A percentile compares a stretch with the other conserved stretches of the same genome.
phyloP scores from a whole-genome alignment of 2,797 vertebrate genomes.

The Sparidentex hasta region DNA sequence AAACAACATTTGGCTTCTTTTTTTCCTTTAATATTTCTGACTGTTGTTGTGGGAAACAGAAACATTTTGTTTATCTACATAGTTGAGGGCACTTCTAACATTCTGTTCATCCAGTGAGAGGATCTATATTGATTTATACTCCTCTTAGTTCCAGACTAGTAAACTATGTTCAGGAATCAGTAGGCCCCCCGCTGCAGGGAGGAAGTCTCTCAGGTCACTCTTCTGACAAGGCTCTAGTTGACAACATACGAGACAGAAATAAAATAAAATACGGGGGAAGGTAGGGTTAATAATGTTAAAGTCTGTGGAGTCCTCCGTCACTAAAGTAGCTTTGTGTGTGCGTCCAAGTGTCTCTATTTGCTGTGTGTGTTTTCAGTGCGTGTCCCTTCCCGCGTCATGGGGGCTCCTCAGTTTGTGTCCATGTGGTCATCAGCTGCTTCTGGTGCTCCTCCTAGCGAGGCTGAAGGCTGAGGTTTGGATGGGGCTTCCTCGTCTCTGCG shows the following conservation, averaged over 20 bases:
- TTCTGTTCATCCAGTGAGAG: slow-evolving; percentile 80
- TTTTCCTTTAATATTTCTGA: slow-evolving; percentile 48
- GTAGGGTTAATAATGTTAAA: slow-evolving; percentile 70
- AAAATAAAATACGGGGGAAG: slow-evolving; percentile 66
- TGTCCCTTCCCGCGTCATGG: slow-evolving; percentile 51
- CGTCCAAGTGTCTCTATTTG: slow-evolving; percentile 76
- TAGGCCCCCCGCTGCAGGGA: slow-evolving; percentile 69
- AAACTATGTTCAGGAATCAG: slow-evolving; percentile 71
- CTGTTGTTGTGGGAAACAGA: slow-evolving; percentile 67
- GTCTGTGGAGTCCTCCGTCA: slow-evolving; percentile 71
- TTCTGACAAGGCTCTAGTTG: slow-evolving; percentile 77
- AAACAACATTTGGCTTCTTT: slow-evolving; percentile 86
- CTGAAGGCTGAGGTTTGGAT: slow-evolving; percentile 81
- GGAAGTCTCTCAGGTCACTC: slow-evolving; percentile 74
- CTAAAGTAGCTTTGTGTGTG: slow-evolving; percentile 79
- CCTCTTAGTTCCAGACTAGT: slow-evolving; percentile 69
- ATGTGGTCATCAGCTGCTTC: slow-evolving; percentile 85
- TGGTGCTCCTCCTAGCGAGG: slow-evolving; percentile 81
- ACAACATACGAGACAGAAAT: slow-evolving; percentile 77
- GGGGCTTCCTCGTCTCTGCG: slow-evolving; percentile 83
- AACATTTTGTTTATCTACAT: slow-evolving; percentile 70
- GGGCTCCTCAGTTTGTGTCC: slow-evolving; percentile 88
- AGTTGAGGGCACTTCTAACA: slow-evolving; percentile 81
- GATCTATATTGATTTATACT: slow-evolving; percentile 62
- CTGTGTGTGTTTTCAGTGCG: slow-evolving; percentile 76